These are phyloP conservation scores for Neopelma chrysocephalum DNA, from an alignment of 2,797 vertebrate genomes.

Conservation along the genomic window DNA sequence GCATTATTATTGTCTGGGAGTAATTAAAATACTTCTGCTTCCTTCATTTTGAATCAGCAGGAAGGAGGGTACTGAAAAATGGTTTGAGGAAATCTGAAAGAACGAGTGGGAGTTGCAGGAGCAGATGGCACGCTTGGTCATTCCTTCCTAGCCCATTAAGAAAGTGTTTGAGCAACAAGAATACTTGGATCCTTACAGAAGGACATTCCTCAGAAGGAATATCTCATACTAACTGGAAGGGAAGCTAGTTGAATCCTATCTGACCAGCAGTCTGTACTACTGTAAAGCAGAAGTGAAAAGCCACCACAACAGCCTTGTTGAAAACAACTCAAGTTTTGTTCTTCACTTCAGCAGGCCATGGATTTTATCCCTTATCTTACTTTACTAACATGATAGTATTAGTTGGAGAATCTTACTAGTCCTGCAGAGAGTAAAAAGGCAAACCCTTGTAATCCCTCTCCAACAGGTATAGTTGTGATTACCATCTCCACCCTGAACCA, in stretches of 20 bases:
- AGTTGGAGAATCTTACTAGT: not conserved
- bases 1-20: constrained; percentile 11
- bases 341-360: not conserved
- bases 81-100: constrained; percentile 56
- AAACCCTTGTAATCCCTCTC: not conserved
- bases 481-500: not conserved
- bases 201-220: constrained; percentile 20
- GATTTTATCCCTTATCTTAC: not conserved
- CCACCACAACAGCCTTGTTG: not conserved
- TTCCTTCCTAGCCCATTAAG: constrained; percentile 60
- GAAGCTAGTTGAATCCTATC: not conserved
- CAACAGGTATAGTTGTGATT: not conserved
- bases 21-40: constrained; percentile 34
- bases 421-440: not conserved
- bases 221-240: not conserved
- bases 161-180: constrained; percentile 40
- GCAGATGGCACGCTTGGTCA: constrained; percentile 38
- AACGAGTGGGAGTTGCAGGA: constrained; percentile 44
- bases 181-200: constrained; percentile 2
- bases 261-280: constrained; percentile 11
- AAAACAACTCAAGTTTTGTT: not conserved
- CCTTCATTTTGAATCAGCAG: constrained; percentile 51
- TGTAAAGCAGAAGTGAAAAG: constrained; percentile 28
- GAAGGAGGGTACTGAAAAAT: constrained; percentile 30
- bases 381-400: not conserved